These are phyloP conservation scores for Parthenolecanium corni DNA, from an alignment of 2,888 invertebrate genomes.

Conservation along the genomic window DNA sequence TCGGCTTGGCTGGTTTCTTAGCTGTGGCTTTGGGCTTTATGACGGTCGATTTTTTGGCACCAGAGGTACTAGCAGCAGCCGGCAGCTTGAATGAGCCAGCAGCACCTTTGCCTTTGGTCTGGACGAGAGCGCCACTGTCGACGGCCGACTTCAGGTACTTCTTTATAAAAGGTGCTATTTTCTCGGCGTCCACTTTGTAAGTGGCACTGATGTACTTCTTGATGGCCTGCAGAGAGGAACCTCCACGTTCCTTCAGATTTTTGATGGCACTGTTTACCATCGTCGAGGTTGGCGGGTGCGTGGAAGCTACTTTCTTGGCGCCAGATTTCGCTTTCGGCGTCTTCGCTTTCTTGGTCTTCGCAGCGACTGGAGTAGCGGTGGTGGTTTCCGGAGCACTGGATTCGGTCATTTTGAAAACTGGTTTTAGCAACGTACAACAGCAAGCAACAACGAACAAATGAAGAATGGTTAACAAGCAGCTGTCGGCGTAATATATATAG, in stretches of 20 bases:
- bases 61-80: background rate
- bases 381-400: background rate
- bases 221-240: conserved; percentile 44
- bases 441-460: too few relatives aligned
- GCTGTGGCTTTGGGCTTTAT: background rate
- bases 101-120: conserved; percentile 16
- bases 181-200: conserved; percentile 49
- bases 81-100: conserved; percentile 15
- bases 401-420: conserved; percentile 16
- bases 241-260: conserved; percentile 39
- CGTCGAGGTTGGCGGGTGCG: conserved; percentile 43
- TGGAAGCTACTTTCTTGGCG: conserved; percentile 35
- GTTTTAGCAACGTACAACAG: too few relatives aligned
- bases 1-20: background rate
- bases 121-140: conserved; percentile 32
- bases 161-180: conserved; percentile 47
- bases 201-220: conserved; percentile 50
- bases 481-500: too few relatives aligned
- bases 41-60: background rate
- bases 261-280: conserved; percentile 49
- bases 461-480: too few relatives aligned
- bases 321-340: conserved; percentile 26
- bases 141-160: conserved; percentile 48
- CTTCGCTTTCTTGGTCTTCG: conserved; percentile 29
- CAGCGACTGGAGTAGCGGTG: conserved; percentile 31